These are phyloP conservation scores for Drosophila limbata DNA, from an alignment of 2,888 invertebrate genomes.

Conservation along the genomic window DNA sequence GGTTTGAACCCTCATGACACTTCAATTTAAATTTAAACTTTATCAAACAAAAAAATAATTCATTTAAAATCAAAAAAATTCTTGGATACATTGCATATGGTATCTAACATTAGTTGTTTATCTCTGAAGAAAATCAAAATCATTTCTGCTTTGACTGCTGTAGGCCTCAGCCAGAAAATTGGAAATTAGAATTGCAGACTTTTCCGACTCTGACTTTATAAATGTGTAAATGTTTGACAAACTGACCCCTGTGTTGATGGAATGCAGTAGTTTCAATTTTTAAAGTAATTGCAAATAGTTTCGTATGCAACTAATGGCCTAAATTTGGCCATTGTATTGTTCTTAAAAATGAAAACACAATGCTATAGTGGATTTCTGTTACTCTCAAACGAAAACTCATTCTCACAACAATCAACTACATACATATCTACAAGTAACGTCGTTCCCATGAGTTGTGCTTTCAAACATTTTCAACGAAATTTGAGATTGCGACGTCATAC, in stretches of 20 bases:
- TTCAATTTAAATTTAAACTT: too few species aligned
- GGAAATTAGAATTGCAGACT: too few species aligned
- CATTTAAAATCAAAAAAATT: too few species aligned
- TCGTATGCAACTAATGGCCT: not conserved
- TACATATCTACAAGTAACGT: conserved; percentile 56
- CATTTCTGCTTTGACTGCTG: too few species aligned
- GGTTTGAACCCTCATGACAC: too few species aligned
- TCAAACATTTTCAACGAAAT: conserved; percentile 39
- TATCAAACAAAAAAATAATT: too few species aligned
- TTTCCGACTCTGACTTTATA: conserved; percentile 1
- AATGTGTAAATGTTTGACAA: not conserved
- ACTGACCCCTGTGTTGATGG: conserved; percentile 39
- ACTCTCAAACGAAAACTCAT: conserved; percentile 3
- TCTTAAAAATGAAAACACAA: not conserved
- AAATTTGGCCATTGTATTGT: not conserved
- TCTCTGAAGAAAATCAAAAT: too few species aligned
- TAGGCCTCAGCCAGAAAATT: too few species aligned
- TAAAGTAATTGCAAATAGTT: conserved; percentile 60
- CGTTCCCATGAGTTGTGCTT: conserved; percentile 48
- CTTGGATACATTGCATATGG: too few species aligned
- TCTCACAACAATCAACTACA: conserved; percentile 47
- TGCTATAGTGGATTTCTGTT: not conserved
- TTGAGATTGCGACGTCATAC: conserved; percentile 46
- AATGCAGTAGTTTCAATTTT: conserved; percentile 68
- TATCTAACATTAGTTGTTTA: too few species aligned